Percentiles rank a stretch among this genome's conserved stretches.
Conservation (phyloP, 2,113 vertebrate genomes). For the Boleophthalmus pectinirostris region DNA sequence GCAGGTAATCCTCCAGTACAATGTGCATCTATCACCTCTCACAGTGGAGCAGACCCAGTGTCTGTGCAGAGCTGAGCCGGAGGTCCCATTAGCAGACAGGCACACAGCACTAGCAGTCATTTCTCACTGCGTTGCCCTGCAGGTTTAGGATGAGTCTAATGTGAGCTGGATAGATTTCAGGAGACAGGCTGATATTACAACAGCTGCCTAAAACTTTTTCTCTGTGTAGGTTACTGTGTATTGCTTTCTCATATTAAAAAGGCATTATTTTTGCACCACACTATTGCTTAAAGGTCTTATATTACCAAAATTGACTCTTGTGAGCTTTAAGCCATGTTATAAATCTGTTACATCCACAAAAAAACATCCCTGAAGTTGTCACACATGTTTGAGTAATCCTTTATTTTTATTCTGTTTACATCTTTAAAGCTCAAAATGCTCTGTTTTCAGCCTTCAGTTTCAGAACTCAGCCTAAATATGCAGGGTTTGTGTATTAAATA, state of each 20-base stretch:
- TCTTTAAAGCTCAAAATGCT: too few species aligned
- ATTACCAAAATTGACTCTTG: too few species aligned
- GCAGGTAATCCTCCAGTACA: constrained; percentile 80
- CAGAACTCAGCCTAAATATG: too few species aligned
- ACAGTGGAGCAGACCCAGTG: constrained; percentile 25
- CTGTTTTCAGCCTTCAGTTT: too few species aligned
- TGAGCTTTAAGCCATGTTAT: too few species aligned
- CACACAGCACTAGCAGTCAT: neutral
- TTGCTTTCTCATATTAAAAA: neutral
- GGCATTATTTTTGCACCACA: neutral
- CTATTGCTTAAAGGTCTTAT: too few species aligned
- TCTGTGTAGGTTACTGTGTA: neutral
- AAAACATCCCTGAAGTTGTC: too few species aligned
- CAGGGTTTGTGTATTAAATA: too few species aligned
- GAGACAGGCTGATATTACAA: neutral
- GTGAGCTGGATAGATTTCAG: neutral
- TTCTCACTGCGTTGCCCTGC: neutral
- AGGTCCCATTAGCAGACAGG: constrained; percentile 17
- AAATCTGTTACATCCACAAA: too few species aligned
- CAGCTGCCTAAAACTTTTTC: neutral
- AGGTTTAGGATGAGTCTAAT: constrained; percentile 10
- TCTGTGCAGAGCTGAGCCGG: constrained; percentile 18
- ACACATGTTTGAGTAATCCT: too few species aligned
- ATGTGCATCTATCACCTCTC: constrained; percentile 36
- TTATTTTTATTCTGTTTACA: too few species aligned